Evolutionary conservation across 2,113 vertebrate genomes (phyloP), one percentile per base, ranked within the genome.

Genomic region (Amphilophus citrinellus): DNA sequence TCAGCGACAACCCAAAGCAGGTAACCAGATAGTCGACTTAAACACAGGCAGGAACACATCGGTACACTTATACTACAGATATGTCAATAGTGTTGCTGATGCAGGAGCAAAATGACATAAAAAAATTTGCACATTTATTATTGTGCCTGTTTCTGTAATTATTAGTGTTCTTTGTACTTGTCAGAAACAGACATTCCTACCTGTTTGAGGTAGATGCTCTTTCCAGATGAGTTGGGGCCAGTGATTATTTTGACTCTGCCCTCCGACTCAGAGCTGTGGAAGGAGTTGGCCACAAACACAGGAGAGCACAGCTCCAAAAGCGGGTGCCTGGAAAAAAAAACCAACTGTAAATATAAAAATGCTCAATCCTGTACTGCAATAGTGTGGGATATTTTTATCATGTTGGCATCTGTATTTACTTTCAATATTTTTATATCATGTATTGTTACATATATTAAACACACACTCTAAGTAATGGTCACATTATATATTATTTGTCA

Each of bases 131-230:
- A 13, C 10, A 24, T 42, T 53, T 6, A 42, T 60, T 10, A 37
- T 10, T n/a, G 6, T 10, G 24, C 1, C 15, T 66, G 20, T 73
- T 24, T 63, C 20, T 59, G 44, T 71, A 10, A 47, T 6, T 2
- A 57, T 50, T 3, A 15, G 13, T 35, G 9, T 5, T 53, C 7
- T 20, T 1, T 56, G 15, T 14, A 39, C 9, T 13, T 57, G 8
- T 14, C 14, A 42, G 18, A 7, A 37, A 15, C 10, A 47, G 62
- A 83, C 6, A 17, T 11, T 39, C 65, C 24, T 77, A 97, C 97
- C 96, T 99, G 98, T 93, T 99, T 99, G 73, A 99, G 96, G 92
- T 98, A 99, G 80, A 99, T 92, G 30, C 98, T 99, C 90, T 99
- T 99, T 66, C 98, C 98, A 61, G 98, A 99, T 22, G 98, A 99